Conservation (phyloP, 2,888 invertebrate genomes). For the Alsophila aescularia region DNA sequence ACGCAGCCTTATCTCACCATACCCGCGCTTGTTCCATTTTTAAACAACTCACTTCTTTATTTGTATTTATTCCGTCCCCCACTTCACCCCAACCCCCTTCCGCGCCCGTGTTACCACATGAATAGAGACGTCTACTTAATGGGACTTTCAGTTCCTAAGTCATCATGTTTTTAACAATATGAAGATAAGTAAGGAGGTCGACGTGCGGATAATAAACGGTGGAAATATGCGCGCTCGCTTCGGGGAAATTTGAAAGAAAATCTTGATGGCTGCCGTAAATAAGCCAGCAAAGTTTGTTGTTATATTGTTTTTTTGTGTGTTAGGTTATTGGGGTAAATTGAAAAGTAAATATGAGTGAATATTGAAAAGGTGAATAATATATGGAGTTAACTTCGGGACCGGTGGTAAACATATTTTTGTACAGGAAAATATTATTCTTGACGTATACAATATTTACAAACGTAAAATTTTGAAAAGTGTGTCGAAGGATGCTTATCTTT, state of each 20-base stretch:
- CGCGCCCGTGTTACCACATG: slow-evolving; percentile 75
- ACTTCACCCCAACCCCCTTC: slow-evolving; percentile 53
- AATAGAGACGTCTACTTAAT: slow-evolving; percentile 82
- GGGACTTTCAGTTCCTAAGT: slow-evolving; percentile 84
- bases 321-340: slow-evolving; percentile 49
- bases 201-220: slow-evolving; percentile 78
- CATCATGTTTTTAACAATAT: slow-evolving; percentile 82
- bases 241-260: slow-evolving; percentile 67
- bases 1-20: slow-evolving; percentile 81
- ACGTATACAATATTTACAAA: too few relatives aligned
- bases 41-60: slow-evolving; percentile 84
- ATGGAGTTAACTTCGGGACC: slow-evolving; percentile 9
- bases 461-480: too few relatives aligned
- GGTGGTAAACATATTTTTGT: not conserved
- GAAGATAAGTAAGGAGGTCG: slow-evolving; percentile 78
- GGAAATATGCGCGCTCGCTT: slow-evolving; percentile 71
- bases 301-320: slow-evolving; percentile 45
- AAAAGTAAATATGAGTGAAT: slow-evolving; percentile 37
- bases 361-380: slow-evolving; percentile 24
- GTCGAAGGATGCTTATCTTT: too few relatives aligned
- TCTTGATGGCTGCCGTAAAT: slow-evolving; percentile 74
- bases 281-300: slow-evolving; percentile 54
- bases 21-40: slow-evolving; percentile 83
- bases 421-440: not conserved
- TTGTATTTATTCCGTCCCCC: slow-evolving; percentile 72